Base-by-base conservation (phyloP, 2,113 vertebrate genomes). In the Planiliza haematocheilus region DNA sequence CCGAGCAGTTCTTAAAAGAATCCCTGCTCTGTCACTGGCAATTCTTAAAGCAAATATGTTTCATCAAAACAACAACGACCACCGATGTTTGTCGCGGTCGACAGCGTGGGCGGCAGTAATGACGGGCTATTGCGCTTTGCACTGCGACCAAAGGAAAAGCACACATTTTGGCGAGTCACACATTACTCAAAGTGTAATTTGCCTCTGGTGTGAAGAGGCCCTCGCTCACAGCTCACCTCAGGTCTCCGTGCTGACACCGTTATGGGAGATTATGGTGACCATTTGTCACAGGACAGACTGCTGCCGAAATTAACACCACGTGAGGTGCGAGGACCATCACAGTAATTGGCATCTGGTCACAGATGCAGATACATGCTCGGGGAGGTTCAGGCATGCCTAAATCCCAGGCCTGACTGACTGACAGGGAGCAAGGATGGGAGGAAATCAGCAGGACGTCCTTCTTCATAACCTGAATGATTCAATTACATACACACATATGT, bases 281-380 rank as follows among this genome's bases (percentile, higher is more conserved):
- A 92, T 93, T 93, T 94, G 92, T 83, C 88, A 74, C 80, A 73
- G 77, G 71, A 67, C 69, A 63, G 41, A 57, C 55, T 64, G 65
- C 73, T 85, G 88, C 82, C 90, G 79, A 86, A 87, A 64, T 74
- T 59, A 72, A 83, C 70, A 64, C 70, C 52, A 38, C 30, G 1
- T 53, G 46, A 82, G 62, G 83, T 72, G 83, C 74, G 56, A 80
- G 70, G 24, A 57, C 66, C 48, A 46, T 77, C 57, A n/a, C 66
- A 4, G 43, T 58, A 59, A 73, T 55, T 67, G 70, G 57, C 85
- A 81, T 71, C 78, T 80, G 86, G 85, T 70, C 70, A 20, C 56
- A 68, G 59, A 62, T 37, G n/a, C 45, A 68, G 66, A 58, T 61
- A 41, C 45, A 57, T 46, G 6, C 21, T 43, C 10, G 62, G 64